phyloP scores from a whole-genome alignment of 2,113 vertebrate genomes.

The Caranx ignobilis region DNA sequence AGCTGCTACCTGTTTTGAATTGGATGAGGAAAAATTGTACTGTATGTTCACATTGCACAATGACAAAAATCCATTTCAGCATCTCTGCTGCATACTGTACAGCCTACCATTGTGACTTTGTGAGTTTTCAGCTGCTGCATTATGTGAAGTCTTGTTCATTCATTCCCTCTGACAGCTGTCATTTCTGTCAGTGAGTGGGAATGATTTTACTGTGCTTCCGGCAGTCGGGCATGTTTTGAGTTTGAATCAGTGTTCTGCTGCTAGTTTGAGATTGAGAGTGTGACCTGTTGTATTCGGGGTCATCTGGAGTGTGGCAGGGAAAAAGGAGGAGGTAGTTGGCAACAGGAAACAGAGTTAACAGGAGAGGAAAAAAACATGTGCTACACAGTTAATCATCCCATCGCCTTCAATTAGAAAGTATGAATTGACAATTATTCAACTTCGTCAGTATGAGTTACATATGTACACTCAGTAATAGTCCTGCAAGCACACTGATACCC shows the following conservation, averaged over 20 bases:
- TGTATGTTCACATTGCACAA: background rate
- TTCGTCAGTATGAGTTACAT: slow-evolving; percentile 17
- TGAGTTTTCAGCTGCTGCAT: slow-evolving; percentile 18
- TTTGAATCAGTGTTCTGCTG: slow-evolving; percentile 28
- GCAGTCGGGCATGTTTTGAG: slow-evolving; percentile 30
- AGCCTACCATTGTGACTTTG: background rate
- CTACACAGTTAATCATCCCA: background rate
- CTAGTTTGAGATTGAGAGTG: slow-evolving; percentile 58
- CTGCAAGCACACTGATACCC: slow-evolving; percentile 13
- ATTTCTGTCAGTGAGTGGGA: slow-evolving; percentile 51
- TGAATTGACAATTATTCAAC: background rate
- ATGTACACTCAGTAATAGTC: background rate
- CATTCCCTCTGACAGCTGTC: slow-evolving; percentile 62
- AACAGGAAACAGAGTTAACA: slow-evolving; percentile 9
- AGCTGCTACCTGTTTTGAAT: slow-evolving; percentile 1
- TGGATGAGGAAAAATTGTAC: background rate
- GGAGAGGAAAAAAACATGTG: slow-evolving; percentile 19
- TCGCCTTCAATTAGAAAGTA: background rate
- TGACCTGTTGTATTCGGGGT: slow-evolving; percentile 43
- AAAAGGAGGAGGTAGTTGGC: background rate
- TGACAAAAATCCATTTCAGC: slow-evolving; percentile 12
- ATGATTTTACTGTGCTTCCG: slow-evolving; percentile 33
- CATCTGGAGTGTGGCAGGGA: slow-evolving; percentile 21
- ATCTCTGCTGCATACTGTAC: background rate
- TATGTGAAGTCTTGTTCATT: slow-evolving; percentile 32